Base-by-base conservation (phyloP, 2,797 vertebrate species). In the Pachyuromys duprasi region DNA sequence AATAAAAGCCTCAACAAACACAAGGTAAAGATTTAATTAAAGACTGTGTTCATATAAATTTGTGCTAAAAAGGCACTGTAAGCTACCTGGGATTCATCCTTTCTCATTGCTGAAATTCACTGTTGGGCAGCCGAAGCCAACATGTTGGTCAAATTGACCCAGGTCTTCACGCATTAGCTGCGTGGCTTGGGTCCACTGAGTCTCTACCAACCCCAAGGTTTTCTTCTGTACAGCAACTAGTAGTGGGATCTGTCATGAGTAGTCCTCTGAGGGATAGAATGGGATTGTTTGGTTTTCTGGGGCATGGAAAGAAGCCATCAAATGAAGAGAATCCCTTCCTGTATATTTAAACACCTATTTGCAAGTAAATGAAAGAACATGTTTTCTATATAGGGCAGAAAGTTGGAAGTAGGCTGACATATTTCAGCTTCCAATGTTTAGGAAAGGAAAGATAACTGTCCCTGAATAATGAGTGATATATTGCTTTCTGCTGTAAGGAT, bases 1-100 rank as follows among this genome's bases (percentile, higher is more conserved):
- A 94, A 67, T 6, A 22, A 91, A 79, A 60, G 53, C 7, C 72
- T 95, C 86, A 65, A 88, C 91, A 89, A 60, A 45, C 33, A 17
- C 7, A 70, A 79, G 80, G 26, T 49, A 45, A 82, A 90, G 62
- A 95, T 93, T 95, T 95, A 97, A 96, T 96, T 96, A 95, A 96
- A 89, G 88, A 90, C 63, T 86, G 3, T 76, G 94, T 95, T 93
- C 78, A 80, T 67, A 72, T 86, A 90, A 86, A 83, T 70, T 63
- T 94, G 84, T 94, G 26, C 39, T 86, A 36, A 60, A 79, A 93
- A 80, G 63, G 33, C 72, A 72, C 11, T 4, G 5, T 20, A 42
- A 20, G 67, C 70, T 90, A 31, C 82, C 28, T 39, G 13, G 53
- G 63, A 75, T 74, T 49, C 18, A 1, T 91, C 90, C 90, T 82